Evolutionary conservation across 2,113 vertebrate species (phyloP).

Genomic region (Steatornis caripensis): DNA sequence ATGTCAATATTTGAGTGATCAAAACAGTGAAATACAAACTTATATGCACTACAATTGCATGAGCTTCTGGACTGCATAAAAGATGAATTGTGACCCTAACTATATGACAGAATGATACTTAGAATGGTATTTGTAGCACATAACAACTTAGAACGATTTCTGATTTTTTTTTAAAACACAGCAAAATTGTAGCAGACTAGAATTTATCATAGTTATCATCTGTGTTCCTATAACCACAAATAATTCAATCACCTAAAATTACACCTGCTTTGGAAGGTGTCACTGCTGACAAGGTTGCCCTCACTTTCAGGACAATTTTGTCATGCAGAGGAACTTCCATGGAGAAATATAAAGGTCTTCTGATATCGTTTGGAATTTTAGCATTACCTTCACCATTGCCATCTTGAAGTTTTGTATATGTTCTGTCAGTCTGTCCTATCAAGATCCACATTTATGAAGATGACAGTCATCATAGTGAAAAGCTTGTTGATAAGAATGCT

Average conservation of each 20-base stretch:
- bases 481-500: background rate
- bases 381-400: background rate
- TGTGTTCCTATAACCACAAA: background rate
- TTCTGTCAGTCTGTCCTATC: background rate
- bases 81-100: background rate
- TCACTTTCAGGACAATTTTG: background rate
- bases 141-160: background rate
- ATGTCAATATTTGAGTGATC: background rate
- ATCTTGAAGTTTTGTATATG: background rate
- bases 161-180: background rate
- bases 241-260: background rate
- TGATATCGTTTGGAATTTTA: background rate
- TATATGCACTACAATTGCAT: background rate
- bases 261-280: background rate
- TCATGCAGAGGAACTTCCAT: background rate
- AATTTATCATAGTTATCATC: background rate
- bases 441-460: background rate
- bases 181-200: background rate
- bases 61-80: background rate
- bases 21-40: background rate
- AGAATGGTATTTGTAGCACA: background rate
- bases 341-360: background rate
- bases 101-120: background rate
- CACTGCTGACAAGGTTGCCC: background rate
- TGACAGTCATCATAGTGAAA: background rate